Conservation (phyloP, 1,140 invertebrate genomes). For the Pomphorhynchus laevis region DNA sequence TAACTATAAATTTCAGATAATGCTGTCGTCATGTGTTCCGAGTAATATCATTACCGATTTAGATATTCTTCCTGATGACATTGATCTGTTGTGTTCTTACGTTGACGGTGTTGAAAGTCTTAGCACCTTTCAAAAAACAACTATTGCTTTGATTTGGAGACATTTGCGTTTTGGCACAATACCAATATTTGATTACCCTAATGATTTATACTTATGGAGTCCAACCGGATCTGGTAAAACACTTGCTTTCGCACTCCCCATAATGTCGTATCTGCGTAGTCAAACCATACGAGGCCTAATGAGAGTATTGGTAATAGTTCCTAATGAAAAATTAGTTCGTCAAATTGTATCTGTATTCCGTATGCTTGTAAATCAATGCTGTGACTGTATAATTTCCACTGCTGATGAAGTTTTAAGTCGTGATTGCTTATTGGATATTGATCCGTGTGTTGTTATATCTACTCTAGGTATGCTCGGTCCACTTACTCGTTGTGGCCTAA, state of each 20-base stretch:
- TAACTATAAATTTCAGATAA: too few species aligned
- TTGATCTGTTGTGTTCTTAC: too few species aligned
- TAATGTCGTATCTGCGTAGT: slow-evolving; percentile 29
- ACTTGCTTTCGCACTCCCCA: slow-evolving; percentile 54
- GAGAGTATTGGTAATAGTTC: background rate
- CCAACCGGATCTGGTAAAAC: slow-evolving; percentile 94
- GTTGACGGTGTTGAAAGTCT: too few species aligned
- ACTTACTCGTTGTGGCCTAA: slow-evolving; percentile 55
- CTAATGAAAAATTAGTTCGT: background rate
- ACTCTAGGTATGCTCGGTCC: slow-evolving; percentile 65
- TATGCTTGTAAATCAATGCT: background rate
- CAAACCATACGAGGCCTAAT: background rate
- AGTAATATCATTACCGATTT: too few species aligned
- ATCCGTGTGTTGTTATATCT: slow-evolving; percentile 40
- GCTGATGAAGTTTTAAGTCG: slow-evolving; percentile 13
- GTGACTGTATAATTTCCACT: background rate
- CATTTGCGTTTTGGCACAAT: slow-evolving; percentile 24
- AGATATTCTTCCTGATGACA: too few species aligned
- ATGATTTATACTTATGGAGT: slow-evolving; percentile 72
- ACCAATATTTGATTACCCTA: slow-evolving; percentile 28
- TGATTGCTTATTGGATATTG: slow-evolving; percentile 19
- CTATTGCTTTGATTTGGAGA: too few species aligned
- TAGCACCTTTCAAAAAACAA: too few species aligned
- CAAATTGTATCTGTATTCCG: background rate
- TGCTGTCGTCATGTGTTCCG: too few species aligned